phyloP scores from a whole-genome alignment of 64 coral and sea anemone species.

The Cladopsammia gracilis region DNA sequence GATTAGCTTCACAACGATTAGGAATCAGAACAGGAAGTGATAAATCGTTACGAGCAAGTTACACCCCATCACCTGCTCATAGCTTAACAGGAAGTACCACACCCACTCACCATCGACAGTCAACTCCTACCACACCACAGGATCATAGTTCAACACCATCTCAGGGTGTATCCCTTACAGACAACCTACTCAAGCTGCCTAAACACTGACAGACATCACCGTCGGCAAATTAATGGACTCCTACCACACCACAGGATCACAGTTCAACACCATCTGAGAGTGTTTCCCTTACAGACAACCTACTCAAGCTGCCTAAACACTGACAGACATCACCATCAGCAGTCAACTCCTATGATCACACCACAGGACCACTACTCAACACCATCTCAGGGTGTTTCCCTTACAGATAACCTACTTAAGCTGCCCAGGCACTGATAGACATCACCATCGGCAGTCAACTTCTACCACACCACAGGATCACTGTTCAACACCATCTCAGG shows the following conservation, averaged over 20 bases:
- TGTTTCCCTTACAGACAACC: conserved; percentile 80
- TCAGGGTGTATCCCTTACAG: conserved; percentile 69
- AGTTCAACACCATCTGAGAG: conserved; percentile 52
- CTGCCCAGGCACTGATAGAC: conserved; percentile 66
- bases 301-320: conserved; percentile 83
- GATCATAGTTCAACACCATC: conserved; percentile 57
- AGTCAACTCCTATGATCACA: conserved; percentile 63
- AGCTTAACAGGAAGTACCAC: conserved; percentile 33
- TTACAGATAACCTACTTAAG: conserved; percentile 84
- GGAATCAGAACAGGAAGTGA: conserved; percentile 93
- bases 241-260: conserved; percentile 34
- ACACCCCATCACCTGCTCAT: conserved; percentile 77
- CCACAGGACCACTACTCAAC: conserved; percentile 27
- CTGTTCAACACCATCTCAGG: conserved; percentile 52
- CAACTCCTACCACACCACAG: conserved; percentile 56
- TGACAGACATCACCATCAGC: background rate
- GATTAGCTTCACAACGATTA: conserved; percentile 85
- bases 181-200: conserved; percentile 82
- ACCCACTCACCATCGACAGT: background rate
- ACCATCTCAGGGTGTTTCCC: conserved; percentile 59
- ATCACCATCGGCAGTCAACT: conserved; percentile 18
- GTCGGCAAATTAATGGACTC: conserved; percentile 5
- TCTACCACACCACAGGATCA: conserved; percentile 42
- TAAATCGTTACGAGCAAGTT: conserved; percentile 87
- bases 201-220: conserved; percentile 47